Evolutionary conservation across 1,140 invertebrate genomes (phyloP).

Genomic region (Aphis craccivora): DNA sequence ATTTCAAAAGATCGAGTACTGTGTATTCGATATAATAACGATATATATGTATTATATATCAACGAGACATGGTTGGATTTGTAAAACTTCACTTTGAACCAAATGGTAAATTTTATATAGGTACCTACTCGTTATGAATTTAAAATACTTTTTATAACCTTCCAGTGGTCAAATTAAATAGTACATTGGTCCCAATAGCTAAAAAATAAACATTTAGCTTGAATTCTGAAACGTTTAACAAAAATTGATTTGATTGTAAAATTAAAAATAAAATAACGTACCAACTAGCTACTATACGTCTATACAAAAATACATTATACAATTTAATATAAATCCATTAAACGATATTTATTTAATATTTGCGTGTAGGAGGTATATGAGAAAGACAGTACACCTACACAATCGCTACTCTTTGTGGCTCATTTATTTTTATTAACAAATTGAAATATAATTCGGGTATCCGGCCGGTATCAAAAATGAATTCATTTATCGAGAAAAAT

Average conservation of each 20-base stretch:
- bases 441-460: background rate
- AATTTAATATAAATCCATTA: background rate
- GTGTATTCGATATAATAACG: too few species aligned
- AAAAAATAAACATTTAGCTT: background rate
- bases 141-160: background rate
- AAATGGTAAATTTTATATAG: background rate
- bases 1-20: background rate
- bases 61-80: background rate
- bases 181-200: background rate
- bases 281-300: background rate
- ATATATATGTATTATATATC: too few species aligned
- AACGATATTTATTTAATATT: background rate
- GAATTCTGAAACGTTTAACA: background rate
- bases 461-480: background rate
- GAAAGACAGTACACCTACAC: background rate
- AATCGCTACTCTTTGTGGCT: background rate
- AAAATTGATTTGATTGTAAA: background rate
- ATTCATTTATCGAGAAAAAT: background rate
- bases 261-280: background rate
- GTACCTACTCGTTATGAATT: background rate
- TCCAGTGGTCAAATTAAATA: background rate
- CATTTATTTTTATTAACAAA: background rate
- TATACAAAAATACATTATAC: background rate
- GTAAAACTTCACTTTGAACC: background rate
- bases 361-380: background rate